phyloP scores from a whole-genome alignment of 1,140 invertebrate genomes.

The Aphis gossypii region DNA sequence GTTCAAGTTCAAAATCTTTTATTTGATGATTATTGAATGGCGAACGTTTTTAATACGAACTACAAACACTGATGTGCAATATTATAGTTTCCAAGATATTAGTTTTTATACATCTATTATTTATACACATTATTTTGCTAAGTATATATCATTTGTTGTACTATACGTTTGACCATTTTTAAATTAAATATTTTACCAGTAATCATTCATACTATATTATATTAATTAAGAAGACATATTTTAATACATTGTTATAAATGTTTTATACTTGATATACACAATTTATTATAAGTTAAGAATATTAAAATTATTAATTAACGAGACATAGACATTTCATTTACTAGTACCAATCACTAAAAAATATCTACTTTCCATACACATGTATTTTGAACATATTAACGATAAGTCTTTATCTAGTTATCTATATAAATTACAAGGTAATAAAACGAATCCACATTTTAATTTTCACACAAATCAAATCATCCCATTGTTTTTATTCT shows the following conservation, averaged over 20 bases:
- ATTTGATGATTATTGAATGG: neutral
- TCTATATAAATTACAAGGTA: neutral
- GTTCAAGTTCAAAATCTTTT: conserved; percentile 27
- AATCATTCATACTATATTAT: neutral
- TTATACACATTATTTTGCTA: neutral
- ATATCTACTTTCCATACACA: neutral
- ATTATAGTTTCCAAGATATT: neutral
- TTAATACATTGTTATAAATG: neutral
- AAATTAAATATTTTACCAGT: neutral
- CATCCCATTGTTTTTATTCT: neutral
- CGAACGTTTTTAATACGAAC: neutral
- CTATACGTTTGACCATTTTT: neutral
- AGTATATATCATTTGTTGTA: neutral
- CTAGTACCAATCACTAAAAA: too few species aligned
- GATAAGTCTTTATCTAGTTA: neutral
- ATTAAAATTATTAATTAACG: neutral
- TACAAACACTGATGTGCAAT: neutral
- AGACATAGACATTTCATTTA: neutral
- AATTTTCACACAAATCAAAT: neutral
- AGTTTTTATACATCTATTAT: neutral
- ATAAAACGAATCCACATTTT: neutral
- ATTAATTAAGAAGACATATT: neutral
- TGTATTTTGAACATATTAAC: neutral
- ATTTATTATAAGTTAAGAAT: neutral
- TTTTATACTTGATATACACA: too few species aligned